These are phyloP conservation scores for Virgularia gustaviana DNA, from an alignment of 92 coral and sea anemone genomes.

Conservation along the genomic window DNA sequence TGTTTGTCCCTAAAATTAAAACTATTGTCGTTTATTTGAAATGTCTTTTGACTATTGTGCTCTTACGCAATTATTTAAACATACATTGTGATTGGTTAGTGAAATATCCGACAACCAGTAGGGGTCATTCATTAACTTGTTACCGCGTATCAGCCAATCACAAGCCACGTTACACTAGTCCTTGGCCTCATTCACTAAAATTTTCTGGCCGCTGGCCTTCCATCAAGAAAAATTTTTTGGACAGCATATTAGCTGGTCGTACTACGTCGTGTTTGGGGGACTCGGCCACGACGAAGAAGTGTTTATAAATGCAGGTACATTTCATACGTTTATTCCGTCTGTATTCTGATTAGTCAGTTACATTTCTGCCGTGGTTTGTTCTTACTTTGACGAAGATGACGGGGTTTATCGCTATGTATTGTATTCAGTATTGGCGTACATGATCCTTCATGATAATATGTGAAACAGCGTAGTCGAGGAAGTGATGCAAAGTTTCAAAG, in stretches of 20 bases:
- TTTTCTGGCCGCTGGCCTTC: conserved; percentile 15
- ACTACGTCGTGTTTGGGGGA: conserved; percentile 19
- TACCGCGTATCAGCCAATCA: conserved; percentile 22
- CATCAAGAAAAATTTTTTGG: conserved; percentile 1
- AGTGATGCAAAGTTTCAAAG: too few species aligned
- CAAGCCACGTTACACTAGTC: conserved; percentile 25
- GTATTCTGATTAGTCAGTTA: background rate
- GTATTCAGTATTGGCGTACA: too few species aligned
- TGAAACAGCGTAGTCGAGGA: too few species aligned
- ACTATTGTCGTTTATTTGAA: too few species aligned
- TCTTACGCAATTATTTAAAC: too few species aligned
- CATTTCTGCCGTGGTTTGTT: background rate
- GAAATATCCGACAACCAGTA: background rate
- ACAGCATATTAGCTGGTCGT: background rate
- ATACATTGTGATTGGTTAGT: conserved; percentile 8
- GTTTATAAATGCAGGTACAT: conserved; percentile 14
- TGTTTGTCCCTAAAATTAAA: too few species aligned
- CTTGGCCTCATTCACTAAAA: conserved; percentile 36
- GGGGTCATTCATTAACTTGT: conserved; percentile 17
- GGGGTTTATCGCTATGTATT: too few species aligned
- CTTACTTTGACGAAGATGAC: background rate
- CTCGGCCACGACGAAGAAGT: background rate
- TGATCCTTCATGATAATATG: too few species aligned
- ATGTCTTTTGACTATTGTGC: too few species aligned
- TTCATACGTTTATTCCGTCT: background rate